Percentiles rank a stretch among this genome's conserved stretches.
phyloP scores from a whole-genome alignment of 1,140 invertebrate species.

The Drosophila rufa region DNA sequence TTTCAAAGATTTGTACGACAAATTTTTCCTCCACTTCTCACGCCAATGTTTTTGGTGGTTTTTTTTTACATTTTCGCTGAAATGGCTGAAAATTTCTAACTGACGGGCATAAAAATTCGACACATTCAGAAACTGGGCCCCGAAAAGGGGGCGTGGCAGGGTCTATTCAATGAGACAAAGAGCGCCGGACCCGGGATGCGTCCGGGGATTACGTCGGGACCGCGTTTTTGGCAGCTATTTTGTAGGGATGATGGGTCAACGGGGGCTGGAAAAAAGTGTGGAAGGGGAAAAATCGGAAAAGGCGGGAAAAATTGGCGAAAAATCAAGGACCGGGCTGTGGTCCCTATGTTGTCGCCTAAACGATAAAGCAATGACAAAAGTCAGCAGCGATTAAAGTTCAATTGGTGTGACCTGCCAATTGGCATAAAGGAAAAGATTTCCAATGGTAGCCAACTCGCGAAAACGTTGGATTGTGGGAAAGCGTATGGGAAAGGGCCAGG shows the following conservation, averaged over 20 bases:
- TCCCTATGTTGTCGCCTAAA: conserved; percentile 69
- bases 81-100: conserved; percentile 77
- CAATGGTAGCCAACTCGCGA: conserved; percentile 27
- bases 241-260: conserved; percentile 3
- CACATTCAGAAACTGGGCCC: conserved; percentile 42
- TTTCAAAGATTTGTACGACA: conserved; percentile 84
- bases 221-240: conserved; percentile 56
- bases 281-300: neutral
- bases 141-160: conserved; percentile 49
- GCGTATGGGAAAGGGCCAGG: neutral
- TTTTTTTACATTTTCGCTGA: conserved; percentile 66
- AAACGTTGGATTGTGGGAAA: conserved; percentile 13
- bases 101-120: conserved; percentile 74
- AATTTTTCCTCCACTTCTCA: conserved; percentile 53
- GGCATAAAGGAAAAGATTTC: conserved; percentile 52
- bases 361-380: conserved; percentile 81
- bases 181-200: conserved; percentile 37
- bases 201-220: conserved; percentile 50
- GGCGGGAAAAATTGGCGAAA: neutral
- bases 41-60: conserved; percentile 18
- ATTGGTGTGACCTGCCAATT: conserved; percentile 70
- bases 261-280: too few relatives aligned
- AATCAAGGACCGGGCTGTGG: neutral
- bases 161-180: conserved; percentile 79
- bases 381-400: conserved; percentile 81